These are phyloP conservation scores for Ancistrus triradiatus DNA, from an alignment of 2,113 vertebrate species.

Conservation along the genomic window DNA sequence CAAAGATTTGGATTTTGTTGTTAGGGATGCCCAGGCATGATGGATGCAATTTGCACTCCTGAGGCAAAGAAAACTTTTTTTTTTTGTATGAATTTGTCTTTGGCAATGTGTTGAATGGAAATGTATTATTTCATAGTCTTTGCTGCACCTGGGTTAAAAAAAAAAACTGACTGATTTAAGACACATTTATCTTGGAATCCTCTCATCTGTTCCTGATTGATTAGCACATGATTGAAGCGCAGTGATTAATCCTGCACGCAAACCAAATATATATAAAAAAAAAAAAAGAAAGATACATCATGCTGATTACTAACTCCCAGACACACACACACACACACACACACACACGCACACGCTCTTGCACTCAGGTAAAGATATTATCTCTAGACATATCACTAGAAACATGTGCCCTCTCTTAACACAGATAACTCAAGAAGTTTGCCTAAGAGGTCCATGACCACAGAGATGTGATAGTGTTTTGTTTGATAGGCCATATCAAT, in stretches of 20 bases:
- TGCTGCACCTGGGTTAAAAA: slow-evolving; percentile 1
- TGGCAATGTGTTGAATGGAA: not conserved
- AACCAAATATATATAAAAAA: not conserved
- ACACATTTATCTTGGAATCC: slow-evolving; percentile 20
- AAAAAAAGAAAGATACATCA: slow-evolving; percentile 11
- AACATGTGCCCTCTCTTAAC: too few species aligned
- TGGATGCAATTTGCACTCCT: slow-evolving; percentile 2
- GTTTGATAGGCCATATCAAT: too few species aligned
- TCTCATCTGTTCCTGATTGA: slow-evolving; percentile 37
- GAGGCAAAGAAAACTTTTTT: too few species aligned
- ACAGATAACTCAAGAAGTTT: too few species aligned
- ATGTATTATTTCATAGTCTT: slow-evolving; percentile 16
- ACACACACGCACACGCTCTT: not conserved
- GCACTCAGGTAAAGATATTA: too few species aligned
- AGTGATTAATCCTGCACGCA: slow-evolving; percentile 15
- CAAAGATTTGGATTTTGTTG: slow-evolving; percentile 12
- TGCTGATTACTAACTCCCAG: slow-evolving; percentile 11
- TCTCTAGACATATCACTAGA: too few species aligned
- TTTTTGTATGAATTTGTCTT: too few species aligned
- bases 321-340: slow-evolving; percentile 12
- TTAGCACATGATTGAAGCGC: slow-evolving; percentile 31
- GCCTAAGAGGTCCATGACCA: too few species aligned
- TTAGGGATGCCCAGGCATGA: slow-evolving; percentile 1
- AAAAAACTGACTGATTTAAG: slow-evolving; percentile 24
- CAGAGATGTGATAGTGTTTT: too few species aligned